Evolutionary conservation across 2,113 vertebrate species (phyloP).

Genomic region (Hippocampus abdominalis): DNA sequence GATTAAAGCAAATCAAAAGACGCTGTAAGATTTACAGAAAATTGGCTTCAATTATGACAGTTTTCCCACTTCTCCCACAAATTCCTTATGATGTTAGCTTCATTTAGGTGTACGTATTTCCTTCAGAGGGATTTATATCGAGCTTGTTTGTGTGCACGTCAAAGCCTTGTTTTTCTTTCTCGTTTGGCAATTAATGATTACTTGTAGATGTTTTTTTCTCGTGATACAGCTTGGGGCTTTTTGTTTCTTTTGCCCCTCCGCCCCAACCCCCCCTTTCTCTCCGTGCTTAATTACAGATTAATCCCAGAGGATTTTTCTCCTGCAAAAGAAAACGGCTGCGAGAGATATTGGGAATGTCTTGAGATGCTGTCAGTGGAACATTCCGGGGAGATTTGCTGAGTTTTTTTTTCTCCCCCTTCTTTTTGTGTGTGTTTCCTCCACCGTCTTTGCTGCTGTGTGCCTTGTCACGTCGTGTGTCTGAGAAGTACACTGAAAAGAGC

Average conservation of each 20-base stretch:
- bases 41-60: background rate
- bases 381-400: conserved; percentile 58
- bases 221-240: conserved; percentile 26
- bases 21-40: background rate
- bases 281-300: conserved; percentile 41
- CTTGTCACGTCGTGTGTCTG: conserved; percentile 42
- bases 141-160: background rate
- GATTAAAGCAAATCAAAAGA: background rate
- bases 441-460: conserved; percentile 32
- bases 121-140: conserved; percentile 1
- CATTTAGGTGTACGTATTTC: background rate
- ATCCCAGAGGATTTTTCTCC: conserved; percentile 36
- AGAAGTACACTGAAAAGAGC: conserved; percentile 59
- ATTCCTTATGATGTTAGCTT: background rate
- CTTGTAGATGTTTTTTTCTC: conserved; percentile 1
- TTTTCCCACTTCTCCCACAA: background rate
- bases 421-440: conserved; percentile 42
- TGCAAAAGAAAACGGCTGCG: conserved; percentile 27
- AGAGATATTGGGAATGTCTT: conserved; percentile 33
- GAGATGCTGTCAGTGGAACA: conserved; percentile 56
- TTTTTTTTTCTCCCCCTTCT: conserved; percentile 28
- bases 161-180: conserved; percentile 27
- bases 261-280: background rate
- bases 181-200: conserved; percentile 7
- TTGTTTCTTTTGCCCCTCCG: background rate